Evolutionary conservation across 2,113 vertebrate species (phyloP), one percentile per base, ranked within the genome.

Genomic region (Tauraco erythrolophus): DNA sequence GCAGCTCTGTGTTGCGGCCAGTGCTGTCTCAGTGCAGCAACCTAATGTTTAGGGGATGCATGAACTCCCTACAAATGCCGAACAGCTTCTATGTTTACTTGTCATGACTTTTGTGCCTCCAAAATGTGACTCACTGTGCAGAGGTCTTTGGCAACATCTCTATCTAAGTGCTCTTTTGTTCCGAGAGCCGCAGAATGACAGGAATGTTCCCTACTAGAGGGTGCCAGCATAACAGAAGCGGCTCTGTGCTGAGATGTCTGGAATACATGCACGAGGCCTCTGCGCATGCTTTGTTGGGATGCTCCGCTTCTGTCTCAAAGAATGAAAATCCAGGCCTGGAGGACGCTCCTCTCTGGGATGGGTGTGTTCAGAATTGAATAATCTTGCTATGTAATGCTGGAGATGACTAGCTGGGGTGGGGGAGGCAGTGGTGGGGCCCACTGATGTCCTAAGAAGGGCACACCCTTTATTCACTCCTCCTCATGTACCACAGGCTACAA

Each of bases 401-500:
- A 88, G 95, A 93, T 98, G 97, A 97, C 92, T 97, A 72, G 89
- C 74, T 84, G 93, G 96, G 97, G 92, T 95, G 96, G 94, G 95
- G 56, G 96, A 95, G 77, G 79, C 66, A 61, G 87, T 92, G 89
- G 91, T 96, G 93, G 89, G 88, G 95, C 83, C 48, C 72, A 18
- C 89, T 86, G 94, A 64, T 96, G 87, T 84, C 93, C 93, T 86
- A 62, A 94, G 91, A 91, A 96, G 33, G 93, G 66, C 92, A 77
- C 95, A 96, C 94, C 92, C 95, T 97, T 93, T 68, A 87, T 94
- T 97, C 95, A 95, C 25, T 56, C 91, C 97, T 91, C 92, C 51
- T 89, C 22, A 13, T 97, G 78, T 93, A 97, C 97, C 95, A 96
- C 96, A 86, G 96, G 97, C 97, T 97, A 97, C 95, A 94, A 75